Base-by-base conservation (phyloP, 1,140 invertebrate species). In the Capitella teleta region DNA sequence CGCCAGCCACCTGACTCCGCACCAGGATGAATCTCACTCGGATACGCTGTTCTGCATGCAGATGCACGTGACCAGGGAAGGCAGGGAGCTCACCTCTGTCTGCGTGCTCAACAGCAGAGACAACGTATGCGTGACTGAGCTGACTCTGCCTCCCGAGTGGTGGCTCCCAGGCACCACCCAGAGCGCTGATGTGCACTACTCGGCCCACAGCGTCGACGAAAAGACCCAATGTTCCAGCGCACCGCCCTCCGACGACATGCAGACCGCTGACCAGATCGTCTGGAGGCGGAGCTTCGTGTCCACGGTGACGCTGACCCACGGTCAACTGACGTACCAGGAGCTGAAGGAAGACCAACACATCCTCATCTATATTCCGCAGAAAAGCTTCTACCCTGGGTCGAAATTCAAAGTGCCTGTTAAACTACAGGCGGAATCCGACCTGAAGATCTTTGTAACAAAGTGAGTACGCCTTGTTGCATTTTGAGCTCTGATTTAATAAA, bases 391-490 rank as follows among this genome's bases (percentile, higher is more conserved):
- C 72, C 87, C 87, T 1, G 80, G 86, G 57, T 87, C 86, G n/a
- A 80, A 84, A 56, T 74, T 91, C 34, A 86, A 90, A 68, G 78
- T 90, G 1, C 86, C 87, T 2, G 86, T 87, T 1, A 87, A 86
- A 61, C 74, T 90, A n/a, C 82, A 85, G 37, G 52, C 77, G 49
- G 76, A 65, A 56, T 70, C 61, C 6, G 70, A 64, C 28, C 76
- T 90, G 48, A 79, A 84, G 34, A 80, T 83, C 2, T 84, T 91
- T 58, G 79, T 85, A 54, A 79, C 91, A 54, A 84, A 81, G 86
- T 87, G 67, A 76, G 76, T 47, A 34, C 32, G 10, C 32, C 32
- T 34, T 16, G 32, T 34, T 34, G 10, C 10, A 34, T 12, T 34
- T 0, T 12, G 32, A 34, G 10, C 16, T 34, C 16, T 34, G 10